Evolutionary conservation across 2,888 invertebrate genomes (phyloP).

Genomic region (Horisme vitalbata): DNA sequence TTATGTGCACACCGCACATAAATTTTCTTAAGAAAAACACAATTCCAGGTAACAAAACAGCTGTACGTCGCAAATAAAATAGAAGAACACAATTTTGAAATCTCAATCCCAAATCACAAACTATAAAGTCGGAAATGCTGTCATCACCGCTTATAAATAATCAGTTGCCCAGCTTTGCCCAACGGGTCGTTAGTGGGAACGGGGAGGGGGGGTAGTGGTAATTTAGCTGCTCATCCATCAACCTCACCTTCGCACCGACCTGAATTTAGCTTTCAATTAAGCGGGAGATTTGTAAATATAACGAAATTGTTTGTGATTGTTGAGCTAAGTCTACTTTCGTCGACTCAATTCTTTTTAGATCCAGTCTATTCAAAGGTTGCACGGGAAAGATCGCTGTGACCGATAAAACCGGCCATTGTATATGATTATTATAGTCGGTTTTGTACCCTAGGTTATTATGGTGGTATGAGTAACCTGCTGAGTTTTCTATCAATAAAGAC

Average conservation of each 20-base stretch:
- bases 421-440: no score
- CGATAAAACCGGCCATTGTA: no score
- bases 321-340: no score
- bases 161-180: conserved; percentile 57
- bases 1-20: no score
- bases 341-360: no score
- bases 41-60: conserved; percentile 27
- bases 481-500: no score
- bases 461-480: no score
- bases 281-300: conserved; percentile 40
- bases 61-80: conserved; percentile 30
- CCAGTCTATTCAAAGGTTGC: no score
- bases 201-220: conserved; percentile 47
- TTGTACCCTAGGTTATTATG: no score
- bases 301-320: neutral
- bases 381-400: no score
- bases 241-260: conserved; percentile 62
- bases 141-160: conserved; percentile 73
- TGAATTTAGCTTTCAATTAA: conserved; percentile 69
- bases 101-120: conserved; percentile 61
- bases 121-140: conserved; percentile 72
- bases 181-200: conserved; percentile 61
- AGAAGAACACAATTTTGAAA: conserved; percentile 42
- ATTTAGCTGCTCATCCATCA: conserved; percentile 75
- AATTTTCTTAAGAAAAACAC: conserved; percentile 3